Base-by-base conservation (phyloP, 2,113 vertebrate genomes). In the Enhydra lutris region DNA sequence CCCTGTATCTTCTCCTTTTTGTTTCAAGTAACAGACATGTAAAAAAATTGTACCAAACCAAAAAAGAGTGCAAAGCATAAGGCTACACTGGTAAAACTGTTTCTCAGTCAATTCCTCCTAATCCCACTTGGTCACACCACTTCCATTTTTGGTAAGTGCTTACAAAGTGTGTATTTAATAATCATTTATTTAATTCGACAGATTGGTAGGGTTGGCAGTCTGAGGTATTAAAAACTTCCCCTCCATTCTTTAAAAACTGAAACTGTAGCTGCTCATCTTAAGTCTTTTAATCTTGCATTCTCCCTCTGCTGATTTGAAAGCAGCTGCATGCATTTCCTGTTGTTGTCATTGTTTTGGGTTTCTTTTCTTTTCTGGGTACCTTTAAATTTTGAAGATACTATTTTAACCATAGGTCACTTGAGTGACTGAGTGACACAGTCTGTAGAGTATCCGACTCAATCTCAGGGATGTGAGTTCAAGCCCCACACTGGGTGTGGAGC, bases 171-270 rank as follows among this genome's bases (percentile, higher is more conserved):
- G 31, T 84, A 55, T 67, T 94, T 59, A 79, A 65, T 87, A 42
- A 36, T 61, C 57, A 45, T 89, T 57, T 50, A 29, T 94, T 93
- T 80, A 78, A 57, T 74, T 67, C 78, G 34, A 95, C 55, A 76
- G 3, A 61, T 79, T 67, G 6, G 63, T 79, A 61, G 61, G 47
- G n/a, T 96, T 83, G 8, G 61, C 55, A 81, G 7, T 88, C 47
- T 59, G 57, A 63, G 45, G 8, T 42, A 42, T 67, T 61, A 79
- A 73, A 39, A 67, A 29, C 89, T 88, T 71, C 85, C 13, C 79
- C 71, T 97, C 7, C 82, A 3, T 7, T 95, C 71, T 65, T 94
- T 94, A 80, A 89, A 92, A 90, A 52, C 80, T 65, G 34, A 96
- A 90, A 87, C 29, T 34, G 4, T n/a, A 67, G 29, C 18, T 73